phyloP scores from a whole-genome alignment of 2,113 vertebrate species.

The Phocoena phocoena region DNA sequence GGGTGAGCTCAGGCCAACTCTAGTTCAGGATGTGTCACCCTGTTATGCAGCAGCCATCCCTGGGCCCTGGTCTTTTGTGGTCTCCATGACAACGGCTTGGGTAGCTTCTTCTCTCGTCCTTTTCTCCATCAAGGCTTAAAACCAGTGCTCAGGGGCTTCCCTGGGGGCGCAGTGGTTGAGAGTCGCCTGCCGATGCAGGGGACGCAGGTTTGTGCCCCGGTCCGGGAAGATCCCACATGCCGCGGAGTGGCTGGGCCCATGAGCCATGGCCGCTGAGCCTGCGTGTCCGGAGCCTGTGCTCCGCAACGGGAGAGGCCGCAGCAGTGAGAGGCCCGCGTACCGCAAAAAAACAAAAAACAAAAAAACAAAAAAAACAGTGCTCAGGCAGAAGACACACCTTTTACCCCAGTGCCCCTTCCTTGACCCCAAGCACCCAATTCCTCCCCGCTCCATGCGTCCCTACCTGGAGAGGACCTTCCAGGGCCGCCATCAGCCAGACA shows the following conservation, averaged over 20 bases:
- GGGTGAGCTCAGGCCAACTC: not conserved
- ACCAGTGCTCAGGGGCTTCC: not conserved
- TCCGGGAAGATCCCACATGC: no score
- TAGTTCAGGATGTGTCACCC: not conserved
- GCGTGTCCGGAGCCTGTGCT: no score
- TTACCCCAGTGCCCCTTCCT: accelerated
- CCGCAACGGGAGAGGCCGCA: no score
- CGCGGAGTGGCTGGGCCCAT: no score
- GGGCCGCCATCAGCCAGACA: not conserved
- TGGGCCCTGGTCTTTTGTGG: not conserved
- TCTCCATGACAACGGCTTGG: not conserved
- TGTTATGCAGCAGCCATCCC: not conserved
- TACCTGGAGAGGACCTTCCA: not conserved
- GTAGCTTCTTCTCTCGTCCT: accelerated
- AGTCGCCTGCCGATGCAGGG: no score
- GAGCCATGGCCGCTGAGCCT: no score
- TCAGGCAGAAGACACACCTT: not conserved
- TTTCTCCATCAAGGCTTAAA: not conserved
- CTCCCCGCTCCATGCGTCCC: no score
- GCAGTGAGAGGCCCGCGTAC: no score
- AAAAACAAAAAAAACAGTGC: not conserved
- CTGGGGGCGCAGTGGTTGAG: no score
- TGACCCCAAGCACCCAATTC: not conserved
- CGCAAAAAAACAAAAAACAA: no score
- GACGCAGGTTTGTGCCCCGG: no score